Percentiles rank a stretch among this genome's conserved stretches.
Conservation (phyloP, 1,140 invertebrate genomes). For the Formica selysi region DNA sequence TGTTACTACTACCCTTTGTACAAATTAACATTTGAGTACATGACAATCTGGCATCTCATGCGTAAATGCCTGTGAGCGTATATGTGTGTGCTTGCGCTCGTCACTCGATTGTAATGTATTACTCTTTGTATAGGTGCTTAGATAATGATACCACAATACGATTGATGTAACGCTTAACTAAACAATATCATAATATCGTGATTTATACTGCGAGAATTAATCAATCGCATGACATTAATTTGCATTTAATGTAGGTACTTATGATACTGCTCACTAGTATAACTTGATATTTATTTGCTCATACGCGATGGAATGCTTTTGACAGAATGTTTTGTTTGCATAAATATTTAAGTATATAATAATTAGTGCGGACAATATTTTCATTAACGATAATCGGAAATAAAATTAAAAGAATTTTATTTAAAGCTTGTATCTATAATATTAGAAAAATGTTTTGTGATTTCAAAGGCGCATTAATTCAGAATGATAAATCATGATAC, state of each 20-base stretch:
- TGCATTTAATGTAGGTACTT: not conserved
- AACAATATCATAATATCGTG: not conserved
- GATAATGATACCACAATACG: slow-evolving; percentile 22
- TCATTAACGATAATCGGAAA: not conserved
- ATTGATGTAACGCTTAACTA: not conserved
- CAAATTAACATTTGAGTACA: slow-evolving; percentile 37
- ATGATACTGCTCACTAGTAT: no score
- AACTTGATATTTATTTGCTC: not conserved
- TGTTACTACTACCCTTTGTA: not conserved
- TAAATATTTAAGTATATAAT: not conserved
- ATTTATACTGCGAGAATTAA: not conserved
- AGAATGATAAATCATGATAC: not conserved
- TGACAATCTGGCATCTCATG: slow-evolving; percentile 4
- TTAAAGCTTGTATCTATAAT: not conserved
- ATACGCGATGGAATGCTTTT: no score
- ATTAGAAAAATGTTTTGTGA: not conserved
- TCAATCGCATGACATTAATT: slow-evolving; percentile 22
- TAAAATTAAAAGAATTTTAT: not conserved
- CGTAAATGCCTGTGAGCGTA: not conserved
- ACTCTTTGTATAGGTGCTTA: slow-evolving; percentile 14
- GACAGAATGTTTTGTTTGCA: not conserved
- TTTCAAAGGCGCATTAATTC: not conserved
- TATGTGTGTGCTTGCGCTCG: not conserved
- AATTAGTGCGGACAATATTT: not conserved
- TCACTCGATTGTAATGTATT: not conserved